Conservation (phyloP, 2,113 vertebrate genomes). For the Lophochroa leadbeateri region DNA sequence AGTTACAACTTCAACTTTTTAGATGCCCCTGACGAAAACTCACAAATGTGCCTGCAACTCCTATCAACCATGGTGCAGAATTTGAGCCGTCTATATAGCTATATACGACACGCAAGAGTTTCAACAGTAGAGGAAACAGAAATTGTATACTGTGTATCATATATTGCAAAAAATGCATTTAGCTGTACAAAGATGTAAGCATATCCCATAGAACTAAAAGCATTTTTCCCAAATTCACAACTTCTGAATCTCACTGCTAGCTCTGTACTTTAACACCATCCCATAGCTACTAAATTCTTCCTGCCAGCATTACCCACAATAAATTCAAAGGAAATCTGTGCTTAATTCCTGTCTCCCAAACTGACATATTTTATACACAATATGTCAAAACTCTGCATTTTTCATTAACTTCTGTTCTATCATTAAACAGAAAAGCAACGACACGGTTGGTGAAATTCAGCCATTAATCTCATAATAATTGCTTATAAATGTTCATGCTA, state of each 20-base stretch:
- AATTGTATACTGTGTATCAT: neutral
- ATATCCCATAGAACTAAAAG: neutral
- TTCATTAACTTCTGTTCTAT: conserved; percentile 60
- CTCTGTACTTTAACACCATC: neutral
- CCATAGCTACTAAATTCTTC: neutral
- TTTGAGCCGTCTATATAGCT: neutral
- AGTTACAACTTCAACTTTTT: neutral
- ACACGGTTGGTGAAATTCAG: conserved; percentile 53
- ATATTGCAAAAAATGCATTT: neutral
- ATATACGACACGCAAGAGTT: neutral
- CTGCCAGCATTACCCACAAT: neutral
- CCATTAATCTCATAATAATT: conserved; percentile 69
- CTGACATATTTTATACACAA: conserved; percentile 35
- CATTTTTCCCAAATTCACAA: conserved; percentile 27
- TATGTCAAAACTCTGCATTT: conserved; percentile 57
- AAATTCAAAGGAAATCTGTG: conserved; percentile 20
- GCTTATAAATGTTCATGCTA: conserved; percentile 60
- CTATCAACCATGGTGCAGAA: neutral
- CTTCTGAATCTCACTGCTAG: neutral
- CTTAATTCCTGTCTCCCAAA: neutral
- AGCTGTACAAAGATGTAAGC: neutral
- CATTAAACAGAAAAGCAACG: conserved; percentile 56
- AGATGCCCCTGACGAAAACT: neutral
- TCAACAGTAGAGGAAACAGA: neutral
- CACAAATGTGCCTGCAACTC: neutral